Base-by-base conservation (phyloP, 2,888 invertebrate genomes). In the Glaucopsyche alexis region DNA sequence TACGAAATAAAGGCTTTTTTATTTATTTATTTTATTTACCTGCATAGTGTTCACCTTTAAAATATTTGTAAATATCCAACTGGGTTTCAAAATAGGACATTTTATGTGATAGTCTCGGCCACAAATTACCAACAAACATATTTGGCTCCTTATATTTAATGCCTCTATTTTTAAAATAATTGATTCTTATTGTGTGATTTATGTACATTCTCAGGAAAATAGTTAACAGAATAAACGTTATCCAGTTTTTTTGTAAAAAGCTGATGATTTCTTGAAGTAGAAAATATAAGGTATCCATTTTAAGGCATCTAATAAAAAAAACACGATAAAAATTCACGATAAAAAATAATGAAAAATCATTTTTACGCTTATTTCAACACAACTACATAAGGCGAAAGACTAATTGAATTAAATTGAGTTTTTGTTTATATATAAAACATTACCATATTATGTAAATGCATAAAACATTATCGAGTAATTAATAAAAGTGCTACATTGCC, bases 101-200 rank as follows among this genome's bases (percentile, higher is more conserved):
- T 76, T 85, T 87, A n/a, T 88, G 87, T 45, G 82, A 78, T 71
- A 94, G 75, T 75, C 94, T 84, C 2, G 88, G 85, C 42, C 90
- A 90, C 42, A 93, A 80, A 79, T 93, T 94, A 1, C 94, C 94
- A 67, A 93, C 81, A n/a, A 94, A 82, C 77, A 94, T 86, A 40
- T 81, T 84, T 5, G 94, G 94, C 79, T 93, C 88, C 79, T 84
- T 85, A 79, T 79, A 91, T 8, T 87, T 85, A 40, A 94, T 84
- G 9, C 89, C 90, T 81, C 85, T 91, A 73, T 91, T 89, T 80
- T 89, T 85, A 80, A 94, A 94, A 80, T 86, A 86, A 77, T 89
- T 85, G 78, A 90, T 93, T 11, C 88, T 91, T 60, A 83, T 88
- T 8, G 93, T 94, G 75, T 88, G 90, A 78, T 90, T 86, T 77